A percentile compares a stretch with the other conserved stretches of the same genome.
Conservation (phyloP, 2,113 vertebrate genomes). For the Typhlomys cinereus region DNA sequence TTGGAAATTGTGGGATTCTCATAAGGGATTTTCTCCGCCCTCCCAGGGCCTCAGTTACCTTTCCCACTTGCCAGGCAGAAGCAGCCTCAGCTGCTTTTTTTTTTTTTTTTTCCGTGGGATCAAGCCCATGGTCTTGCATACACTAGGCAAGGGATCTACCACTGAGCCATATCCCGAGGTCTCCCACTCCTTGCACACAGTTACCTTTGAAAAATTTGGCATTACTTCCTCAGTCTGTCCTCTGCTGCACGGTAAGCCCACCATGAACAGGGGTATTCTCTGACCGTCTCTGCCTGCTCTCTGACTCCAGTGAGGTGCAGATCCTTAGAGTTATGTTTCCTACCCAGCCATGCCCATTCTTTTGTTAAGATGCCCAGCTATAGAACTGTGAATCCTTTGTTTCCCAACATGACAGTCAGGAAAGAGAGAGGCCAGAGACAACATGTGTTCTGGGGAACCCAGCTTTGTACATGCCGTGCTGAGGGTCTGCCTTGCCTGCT, state of each 20-base stretch:
- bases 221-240: not conserved
- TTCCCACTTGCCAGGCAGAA: not conserved
- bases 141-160: not conserved
- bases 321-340: not conserved
- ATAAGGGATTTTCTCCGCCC: not conserved
- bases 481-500: rapidly evolving
- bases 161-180: not conserved
- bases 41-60: not conserved
- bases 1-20: not conserved
- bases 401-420: not conserved
- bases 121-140: not conserved
- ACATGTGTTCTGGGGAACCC: rapidly evolving
- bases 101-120: too few relatives aligned
- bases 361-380: not conserved
- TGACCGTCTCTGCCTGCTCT: too few relatives aligned
- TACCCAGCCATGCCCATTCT: not conserved
- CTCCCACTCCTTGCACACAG: not conserved
- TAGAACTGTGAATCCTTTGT: not conserved
- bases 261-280: not conserved
- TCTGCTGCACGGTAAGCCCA: not conserved
- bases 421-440: too few relatives aligned
- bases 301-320: not conserved
- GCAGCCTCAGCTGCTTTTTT: not conserved
- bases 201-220: not conserved
- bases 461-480: not conserved